Conservation (phyloP, 2,888 invertebrate genomes). For the Lithophane leautieri region DNA sequence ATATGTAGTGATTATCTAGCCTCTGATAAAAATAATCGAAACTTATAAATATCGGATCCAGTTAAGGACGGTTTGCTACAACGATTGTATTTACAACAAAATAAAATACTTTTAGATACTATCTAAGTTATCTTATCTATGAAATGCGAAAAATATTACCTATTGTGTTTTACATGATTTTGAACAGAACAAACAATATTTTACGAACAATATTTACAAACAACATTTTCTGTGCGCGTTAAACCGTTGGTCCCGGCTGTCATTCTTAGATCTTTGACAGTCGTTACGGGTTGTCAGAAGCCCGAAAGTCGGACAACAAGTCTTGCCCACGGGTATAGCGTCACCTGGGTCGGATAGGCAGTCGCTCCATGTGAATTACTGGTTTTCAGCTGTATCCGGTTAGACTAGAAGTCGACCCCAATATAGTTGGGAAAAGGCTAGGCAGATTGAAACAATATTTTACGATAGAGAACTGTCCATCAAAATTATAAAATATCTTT, state of each 20-base stretch:
- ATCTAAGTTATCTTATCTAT: conserved; percentile 14
- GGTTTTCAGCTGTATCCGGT: no score
- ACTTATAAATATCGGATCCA: conserved; percentile 17
- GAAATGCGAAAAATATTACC: conserved; percentile 14
- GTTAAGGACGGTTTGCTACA: conserved; percentile 22
- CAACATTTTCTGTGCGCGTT: no score
- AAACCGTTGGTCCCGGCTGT: no score
- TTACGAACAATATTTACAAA: not conserved
- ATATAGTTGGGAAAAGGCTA: no score
- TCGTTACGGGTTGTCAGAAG: no score
- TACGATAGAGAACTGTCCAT: not conserved
- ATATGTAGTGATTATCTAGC: conserved; percentile 24
- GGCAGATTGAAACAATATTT: not conserved
- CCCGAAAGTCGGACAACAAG: no score
- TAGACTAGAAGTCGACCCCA: no score
- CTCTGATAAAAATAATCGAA: conserved; percentile 16
- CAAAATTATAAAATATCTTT: not conserved
- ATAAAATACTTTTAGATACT: not conserved
- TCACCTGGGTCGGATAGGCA: no score
- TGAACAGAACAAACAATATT: conserved; percentile 3
- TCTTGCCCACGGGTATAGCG: no score
- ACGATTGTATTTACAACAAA: conserved; percentile 6
- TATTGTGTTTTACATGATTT: not conserved
- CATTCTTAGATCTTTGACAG: no score
- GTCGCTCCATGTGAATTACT: no score